phyloP scores from a whole-genome alignment of 2,888 invertebrate species.

The Busseola fusca region DNA sequence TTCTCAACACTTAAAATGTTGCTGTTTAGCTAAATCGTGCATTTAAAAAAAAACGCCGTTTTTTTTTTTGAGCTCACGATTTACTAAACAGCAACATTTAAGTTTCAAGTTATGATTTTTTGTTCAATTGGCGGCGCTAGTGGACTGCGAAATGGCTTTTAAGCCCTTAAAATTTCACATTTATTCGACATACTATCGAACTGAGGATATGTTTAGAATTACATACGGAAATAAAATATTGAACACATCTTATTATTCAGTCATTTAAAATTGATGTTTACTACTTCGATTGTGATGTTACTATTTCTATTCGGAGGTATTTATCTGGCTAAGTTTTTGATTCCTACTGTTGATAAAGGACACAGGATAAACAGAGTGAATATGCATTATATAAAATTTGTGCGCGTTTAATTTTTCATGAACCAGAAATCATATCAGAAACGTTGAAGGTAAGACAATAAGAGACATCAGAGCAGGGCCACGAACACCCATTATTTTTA shows the following conservation, averaged over 20 bases:
- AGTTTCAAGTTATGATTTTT: too few relatives aligned
- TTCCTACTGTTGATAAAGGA: background rate
- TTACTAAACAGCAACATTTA: too few relatives aligned
- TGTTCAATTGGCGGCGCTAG: too few relatives aligned
- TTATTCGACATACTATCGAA: slow-evolving; percentile 6
- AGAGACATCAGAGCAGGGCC: slow-evolving; percentile 66
- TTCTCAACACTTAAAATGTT: too few relatives aligned
- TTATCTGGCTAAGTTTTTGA: background rate
- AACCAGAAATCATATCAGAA: slow-evolving; percentile 6
- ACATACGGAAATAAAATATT: background rate
- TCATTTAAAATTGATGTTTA: slow-evolving; percentile 11
- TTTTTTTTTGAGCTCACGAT: too few relatives aligned
- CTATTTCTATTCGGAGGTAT: slow-evolving; percentile 2
- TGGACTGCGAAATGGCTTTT: too few relatives aligned
- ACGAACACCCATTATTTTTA: slow-evolving; percentile 52
- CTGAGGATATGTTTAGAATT: background rate
- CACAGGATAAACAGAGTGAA: slow-evolving; percentile 10
- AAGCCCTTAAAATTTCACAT: background rate
- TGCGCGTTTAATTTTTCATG: slow-evolving; percentile 62
- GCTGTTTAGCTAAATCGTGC: too few relatives aligned
- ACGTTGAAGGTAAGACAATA: slow-evolving; percentile 10
- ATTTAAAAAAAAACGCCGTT: too few relatives aligned
- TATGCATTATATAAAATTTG: slow-evolving; percentile 55
- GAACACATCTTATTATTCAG: slow-evolving; percentile 25
- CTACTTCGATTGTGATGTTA: background rate